Base-by-base conservation (phyloP, 2,113 vertebrate genomes). In the Antechinus stuartii region DNA sequence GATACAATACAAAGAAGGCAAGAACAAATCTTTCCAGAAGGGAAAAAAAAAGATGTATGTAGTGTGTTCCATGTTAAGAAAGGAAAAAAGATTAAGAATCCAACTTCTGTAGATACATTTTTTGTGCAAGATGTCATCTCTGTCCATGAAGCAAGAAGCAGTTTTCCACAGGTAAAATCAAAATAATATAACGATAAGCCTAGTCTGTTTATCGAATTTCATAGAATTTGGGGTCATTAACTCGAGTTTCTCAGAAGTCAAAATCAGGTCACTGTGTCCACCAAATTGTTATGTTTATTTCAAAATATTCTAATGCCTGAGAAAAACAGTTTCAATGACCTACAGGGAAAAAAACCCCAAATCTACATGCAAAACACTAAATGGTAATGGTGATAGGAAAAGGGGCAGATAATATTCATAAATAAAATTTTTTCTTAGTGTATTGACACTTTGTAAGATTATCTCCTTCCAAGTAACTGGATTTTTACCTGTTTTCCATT, bases 241-340 rank as follows among this genome's bases (percentile, higher is more conserved):
- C 92, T 53, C 42, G 10, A 35, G 47, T 91, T 96, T 98, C 96
- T 95, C 2, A 1, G 76, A 97, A 96, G 95, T 97, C 92, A 97
- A 96, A 96, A 96, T 96, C 57, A 96, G 89, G 92, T 94, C 96
- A 91, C 27, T 52, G 0, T 24, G 94, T 19, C 91, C 76, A 96
- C 54, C 22, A 97, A 91, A 95, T 96, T 96, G 52, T 90, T 94
- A 55, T 24, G 27, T 54, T 61, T 95, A 94, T 55, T 97, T 97
- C 9, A 96, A 98, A 61, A 96, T 90, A 95, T 94, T 92, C 8
- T 91, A 91, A 84, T 91, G 91, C 3, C 7, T 90, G 35, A 89
- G 93, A 92, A 11, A 94, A 91, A 94, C 2, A 92, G 89, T 91
- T 96, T 96, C 27, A 92, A 61, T 95, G 92, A 22, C 46, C 47